phyloP scores from a whole-genome alignment of 1,140 invertebrate species.

The Charaxes varanes region DNA sequence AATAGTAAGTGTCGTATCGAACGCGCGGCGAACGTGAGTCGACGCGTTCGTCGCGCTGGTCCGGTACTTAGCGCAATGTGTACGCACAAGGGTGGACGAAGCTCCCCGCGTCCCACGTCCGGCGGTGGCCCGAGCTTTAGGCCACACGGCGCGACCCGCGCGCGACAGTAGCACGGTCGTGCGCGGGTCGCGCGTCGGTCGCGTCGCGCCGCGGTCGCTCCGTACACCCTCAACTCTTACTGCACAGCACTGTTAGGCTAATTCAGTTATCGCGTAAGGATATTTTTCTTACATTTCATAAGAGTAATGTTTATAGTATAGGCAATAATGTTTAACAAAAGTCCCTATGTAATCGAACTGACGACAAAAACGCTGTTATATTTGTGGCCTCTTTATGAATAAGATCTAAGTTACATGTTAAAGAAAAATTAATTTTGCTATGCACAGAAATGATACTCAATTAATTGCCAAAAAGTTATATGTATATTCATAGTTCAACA shows the following conservation, averaged over 20 bases:
- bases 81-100: conserved; percentile 60
- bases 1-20: conserved; percentile 15
- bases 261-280: conserved; percentile 69
- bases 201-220: conserved; percentile 10
- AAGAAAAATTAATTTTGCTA: conserved; percentile 73
- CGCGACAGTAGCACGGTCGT: conserved; percentile 6
- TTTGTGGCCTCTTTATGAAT: conserved; percentile 73
- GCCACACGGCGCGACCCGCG: no score
- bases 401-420: conserved; percentile 74
- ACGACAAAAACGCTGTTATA: conserved; percentile 73
- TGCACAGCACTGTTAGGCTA: conserved; percentile 71
- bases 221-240: conserved; percentile 48
- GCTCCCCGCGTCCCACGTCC: conserved; percentile 13
- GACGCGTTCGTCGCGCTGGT: conserved; percentile 3
- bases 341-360: conserved; percentile 74
- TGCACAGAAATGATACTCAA: conserved; percentile 74
- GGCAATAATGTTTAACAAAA: conserved; percentile 71
- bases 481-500: conserved; percentile 74
- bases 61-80: conserved; percentile 45
- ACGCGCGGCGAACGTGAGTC: conserved; percentile 1
- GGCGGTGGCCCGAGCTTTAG: not conserved
- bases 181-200: conserved; percentile 2
- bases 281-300: conserved; percentile 72
- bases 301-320: conserved; percentile 67
- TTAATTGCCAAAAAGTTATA: conserved; percentile 74